These are phyloP conservation scores for Fistularia tabacaria DNA, from an alignment of 2,797 vertebrate species.

Conservation along the genomic window DNA sequence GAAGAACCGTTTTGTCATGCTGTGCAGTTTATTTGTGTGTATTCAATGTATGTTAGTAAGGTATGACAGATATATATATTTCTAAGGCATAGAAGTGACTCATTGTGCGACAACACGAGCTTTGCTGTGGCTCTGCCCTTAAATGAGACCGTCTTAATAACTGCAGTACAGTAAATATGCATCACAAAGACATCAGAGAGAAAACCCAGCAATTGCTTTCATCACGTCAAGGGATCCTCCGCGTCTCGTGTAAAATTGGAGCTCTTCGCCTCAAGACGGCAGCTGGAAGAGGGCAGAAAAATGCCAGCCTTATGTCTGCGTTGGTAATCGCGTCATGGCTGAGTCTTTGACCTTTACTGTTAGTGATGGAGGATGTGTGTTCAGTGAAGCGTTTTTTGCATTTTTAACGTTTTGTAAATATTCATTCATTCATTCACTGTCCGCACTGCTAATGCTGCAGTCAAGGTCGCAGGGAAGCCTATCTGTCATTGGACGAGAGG, in stretches of 20 bases:
- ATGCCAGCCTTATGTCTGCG: constrained; percentile 56
- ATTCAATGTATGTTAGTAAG: too few species aligned
- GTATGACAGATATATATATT: too few species aligned
- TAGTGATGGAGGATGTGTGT: neutral
- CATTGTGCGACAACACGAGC: constrained; percentile 29
- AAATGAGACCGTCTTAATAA: constrained; percentile 59
- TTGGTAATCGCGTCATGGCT: constrained; percentile 58
- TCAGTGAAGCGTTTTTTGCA: constrained; percentile 34
- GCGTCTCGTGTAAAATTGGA: constrained; percentile 57
- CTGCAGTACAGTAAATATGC: constrained; percentile 56
- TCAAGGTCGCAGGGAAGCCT: too few species aligned
- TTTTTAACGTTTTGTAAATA: neutral
- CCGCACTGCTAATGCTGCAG: too few species aligned
- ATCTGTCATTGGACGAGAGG: too few species aligned
- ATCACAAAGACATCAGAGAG: constrained; percentile 69
- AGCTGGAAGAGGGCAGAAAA: constrained; percentile 53
- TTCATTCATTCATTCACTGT: too few species aligned
- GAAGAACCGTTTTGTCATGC: too few species aligned
- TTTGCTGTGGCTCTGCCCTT: constrained; percentile 32
- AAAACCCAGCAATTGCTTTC: constrained; percentile 58
- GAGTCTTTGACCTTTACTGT: constrained; percentile 55
- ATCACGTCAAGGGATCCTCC: constrained; percentile 68
- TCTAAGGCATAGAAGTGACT: too few species aligned
- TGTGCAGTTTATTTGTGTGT: too few species aligned
- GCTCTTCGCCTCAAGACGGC: constrained; percentile 54